Percentiles rank a stretch among this genome's conserved stretches.
Conservation (phyloP, 2,888 invertebrate genomes). For the Macropis europaea region DNA sequence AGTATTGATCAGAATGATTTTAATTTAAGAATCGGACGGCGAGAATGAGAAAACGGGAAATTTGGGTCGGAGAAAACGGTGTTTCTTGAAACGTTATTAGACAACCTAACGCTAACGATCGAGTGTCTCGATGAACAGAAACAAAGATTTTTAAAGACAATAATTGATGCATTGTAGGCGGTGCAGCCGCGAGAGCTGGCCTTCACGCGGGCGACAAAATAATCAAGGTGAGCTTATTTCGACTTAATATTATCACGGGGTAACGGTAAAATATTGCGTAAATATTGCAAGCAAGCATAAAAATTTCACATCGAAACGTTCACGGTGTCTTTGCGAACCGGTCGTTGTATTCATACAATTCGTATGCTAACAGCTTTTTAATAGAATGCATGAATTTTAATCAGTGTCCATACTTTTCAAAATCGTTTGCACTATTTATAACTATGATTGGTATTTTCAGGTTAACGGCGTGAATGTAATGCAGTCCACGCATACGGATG, state of each 20-base stretch:
- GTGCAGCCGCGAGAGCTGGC: conserved; percentile 96
- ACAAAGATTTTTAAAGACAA: conserved; percentile 9
- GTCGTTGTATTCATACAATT: neutral
- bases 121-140: conserved; percentile 15
- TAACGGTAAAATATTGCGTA: conserved; percentile 3
- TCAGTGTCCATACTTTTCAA: neutral
- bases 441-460: conserved; percentile 78
- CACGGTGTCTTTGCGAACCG: neutral
- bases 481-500: conserved; percentile 95
- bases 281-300: neutral
- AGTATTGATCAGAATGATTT: no score
- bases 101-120: neutral
- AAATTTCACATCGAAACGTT: neutral
- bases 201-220: conserved; percentile 96
- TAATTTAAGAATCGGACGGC: no score
- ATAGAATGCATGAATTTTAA: neutral
- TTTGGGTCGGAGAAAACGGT: neutral
- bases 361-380: neutral
- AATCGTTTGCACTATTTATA: conserved; percentile 20
- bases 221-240: conserved; percentile 85
- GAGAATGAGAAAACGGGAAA: neutral
- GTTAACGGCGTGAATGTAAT: conserved; percentile 96
- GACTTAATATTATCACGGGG: conserved; percentile 11
- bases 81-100: neutral
- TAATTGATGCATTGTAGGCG: conserved; percentile 83